Evolutionary conservation across 2,113 vertebrate genomes (phyloP).

Genomic region (Colaptes auratus): DNA sequence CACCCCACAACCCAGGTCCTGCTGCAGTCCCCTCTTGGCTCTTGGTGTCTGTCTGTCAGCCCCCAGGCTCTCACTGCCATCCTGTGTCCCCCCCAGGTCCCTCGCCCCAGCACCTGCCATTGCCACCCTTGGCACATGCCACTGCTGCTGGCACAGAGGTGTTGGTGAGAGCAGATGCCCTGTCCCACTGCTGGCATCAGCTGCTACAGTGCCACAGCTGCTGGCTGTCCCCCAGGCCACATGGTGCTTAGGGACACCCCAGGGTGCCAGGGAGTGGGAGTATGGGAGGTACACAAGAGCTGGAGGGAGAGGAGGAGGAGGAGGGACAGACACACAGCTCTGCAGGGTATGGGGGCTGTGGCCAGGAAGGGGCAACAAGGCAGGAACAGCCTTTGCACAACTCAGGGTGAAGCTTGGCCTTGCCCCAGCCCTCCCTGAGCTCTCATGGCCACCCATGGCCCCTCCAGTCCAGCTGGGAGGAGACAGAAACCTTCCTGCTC

Average conservation of each 20-base stretch:
- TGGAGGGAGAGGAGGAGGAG: background rate
- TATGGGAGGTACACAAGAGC: background rate
- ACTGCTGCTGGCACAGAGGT: background rate
- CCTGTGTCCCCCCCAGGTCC: background rate
- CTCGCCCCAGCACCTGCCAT: background rate
- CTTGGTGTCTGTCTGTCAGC: background rate
- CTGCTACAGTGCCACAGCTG: background rate
- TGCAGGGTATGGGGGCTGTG: background rate
- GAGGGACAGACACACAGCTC: background rate
- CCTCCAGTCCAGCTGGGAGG: background rate
- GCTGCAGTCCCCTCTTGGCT: background rate
- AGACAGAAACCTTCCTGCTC: background rate
- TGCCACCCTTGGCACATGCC: accelerated
- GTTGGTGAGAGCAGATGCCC: background rate
- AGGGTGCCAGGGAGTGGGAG: background rate
- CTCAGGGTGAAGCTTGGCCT: background rate
- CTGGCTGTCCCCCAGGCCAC: background rate
- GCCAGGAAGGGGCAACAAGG: accelerated
- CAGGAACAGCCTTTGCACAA: background rate
- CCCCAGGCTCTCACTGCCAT: background rate
- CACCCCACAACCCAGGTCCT: accelerated
- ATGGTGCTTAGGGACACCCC: background rate
- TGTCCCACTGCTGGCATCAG: background rate
- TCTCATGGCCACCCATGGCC: background rate
- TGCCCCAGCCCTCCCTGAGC: background rate